Evolutionary conservation across 2,113 vertebrate genomes (phyloP).

Genomic region (mouse (Mus musculus)): GRCm39 chr17:79301001-79301500

Average conservation of each 20-base stretch:
- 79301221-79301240: constrained; percentile 33
- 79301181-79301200: constrained; percentile 43
- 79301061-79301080: constrained; percentile 50
- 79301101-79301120: too few relatives aligned
- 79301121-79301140: too few relatives aligned
- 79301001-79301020: constrained; percentile 34
- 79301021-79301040: neutral
- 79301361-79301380: constrained; percentile 73
- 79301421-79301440: constrained; percentile 83
- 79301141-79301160: too few relatives aligned
- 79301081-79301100: too few relatives aligned
- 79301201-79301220: constrained; percentile 49
- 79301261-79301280: constrained; percentile 73
- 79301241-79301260: constrained; percentile 58
- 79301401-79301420: constrained; percentile 82
- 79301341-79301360: constrained; percentile 77
- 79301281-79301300: constrained; percentile 78
- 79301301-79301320: constrained; percentile 81
- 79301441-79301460: constrained; percentile 82
- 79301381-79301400: constrained; percentile 79
- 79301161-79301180: neutral
- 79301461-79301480: constrained; percentile 70
- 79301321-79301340: constrained; percentile 76
- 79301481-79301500: constrained; percentile 54
- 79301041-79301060: constrained; percentile 48